Evolutionary conservation across 2,113 vertebrate genomes (phyloP).

Genomic region (Ranitomeya variabilis): DNA sequence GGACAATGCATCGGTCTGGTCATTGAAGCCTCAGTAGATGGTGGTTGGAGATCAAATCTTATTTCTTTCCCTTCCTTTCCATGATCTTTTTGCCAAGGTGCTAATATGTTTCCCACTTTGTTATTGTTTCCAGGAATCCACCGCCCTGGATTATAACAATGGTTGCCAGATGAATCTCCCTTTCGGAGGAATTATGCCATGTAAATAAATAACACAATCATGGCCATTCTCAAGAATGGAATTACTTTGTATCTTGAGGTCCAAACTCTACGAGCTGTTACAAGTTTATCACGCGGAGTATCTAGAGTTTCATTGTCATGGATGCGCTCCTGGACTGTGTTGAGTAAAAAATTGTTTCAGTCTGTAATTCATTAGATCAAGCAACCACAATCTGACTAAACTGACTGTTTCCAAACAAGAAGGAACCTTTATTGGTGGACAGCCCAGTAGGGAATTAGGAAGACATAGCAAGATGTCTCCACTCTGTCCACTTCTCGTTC

Average conservation of each 20-base stretch:
- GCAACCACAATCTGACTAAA: constrained; percentile 47
- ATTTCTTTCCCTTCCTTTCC: too few species aligned
- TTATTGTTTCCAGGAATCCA: too few species aligned
- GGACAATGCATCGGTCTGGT: too few species aligned
- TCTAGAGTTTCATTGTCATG: not conserved
- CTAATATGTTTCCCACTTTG: too few species aligned
- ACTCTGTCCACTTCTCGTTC: constrained; percentile 7
- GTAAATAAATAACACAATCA: not conserved
- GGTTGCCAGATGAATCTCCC: not conserved
- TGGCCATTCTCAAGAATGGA: not conserved
- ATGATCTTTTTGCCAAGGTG: too few species aligned
- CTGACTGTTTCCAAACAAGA: constrained; percentile 27
- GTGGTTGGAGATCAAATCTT: too few species aligned
- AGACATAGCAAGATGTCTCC: constrained; percentile 10
- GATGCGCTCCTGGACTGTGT: not conserved
- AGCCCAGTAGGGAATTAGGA: constrained; percentile 26
- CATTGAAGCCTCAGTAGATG: too few species aligned
- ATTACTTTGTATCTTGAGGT: not conserved
- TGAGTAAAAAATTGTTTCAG: constrained; percentile 1
- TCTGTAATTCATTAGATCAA: constrained; percentile 43
- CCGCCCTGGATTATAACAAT: not conserved
- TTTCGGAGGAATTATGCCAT: not conserved
- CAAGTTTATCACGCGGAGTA: not conserved
- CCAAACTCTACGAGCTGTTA: not conserved
- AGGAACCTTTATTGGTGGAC: constrained; percentile 34